Evolutionary conservation across 2,113 vertebrate genomes (phyloP).

Genomic region (Leucopsar rothschildi): DNA sequence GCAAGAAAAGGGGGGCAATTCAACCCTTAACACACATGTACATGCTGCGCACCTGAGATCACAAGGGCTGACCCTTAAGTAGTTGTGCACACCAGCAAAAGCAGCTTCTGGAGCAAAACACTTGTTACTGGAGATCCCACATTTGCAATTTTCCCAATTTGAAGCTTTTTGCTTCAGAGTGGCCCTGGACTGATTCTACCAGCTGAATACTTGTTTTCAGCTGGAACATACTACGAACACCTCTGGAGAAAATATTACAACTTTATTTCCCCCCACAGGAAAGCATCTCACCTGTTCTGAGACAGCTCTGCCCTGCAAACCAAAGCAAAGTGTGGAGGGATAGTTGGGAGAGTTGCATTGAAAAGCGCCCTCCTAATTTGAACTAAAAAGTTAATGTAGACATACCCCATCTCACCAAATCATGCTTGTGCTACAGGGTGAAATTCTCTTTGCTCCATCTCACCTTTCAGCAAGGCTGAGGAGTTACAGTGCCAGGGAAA

Average conservation of each 20-base stretch:
- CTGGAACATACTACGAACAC: background rate
- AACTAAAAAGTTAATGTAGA: background rate
- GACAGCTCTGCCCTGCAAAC: background rate
- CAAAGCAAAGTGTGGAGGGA: fast-evolving
- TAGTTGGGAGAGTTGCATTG: background rate
- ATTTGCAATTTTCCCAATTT: background rate
- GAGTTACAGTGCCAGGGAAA: background rate
- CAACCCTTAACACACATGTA: too few species aligned
- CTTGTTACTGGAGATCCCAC: background rate
- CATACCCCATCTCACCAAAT: background rate
- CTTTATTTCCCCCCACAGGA: background rate
- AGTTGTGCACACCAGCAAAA: background rate
- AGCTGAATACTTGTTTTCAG: background rate
- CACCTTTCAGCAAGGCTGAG: background rate
- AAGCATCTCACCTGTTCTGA: background rate
- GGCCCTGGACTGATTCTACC: background rate
- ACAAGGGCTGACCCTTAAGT: background rate
- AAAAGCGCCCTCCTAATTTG: background rate
- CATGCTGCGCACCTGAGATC: background rate
- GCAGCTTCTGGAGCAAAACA: background rate
- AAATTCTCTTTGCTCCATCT: background rate
- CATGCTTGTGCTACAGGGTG: background rate
- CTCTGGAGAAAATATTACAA: background rate
- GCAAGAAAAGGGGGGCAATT: too few species aligned
- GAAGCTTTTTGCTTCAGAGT: background rate